Conservation (phyloP, 2,888 invertebrate genomes). For the Myathropa florea region DNA sequence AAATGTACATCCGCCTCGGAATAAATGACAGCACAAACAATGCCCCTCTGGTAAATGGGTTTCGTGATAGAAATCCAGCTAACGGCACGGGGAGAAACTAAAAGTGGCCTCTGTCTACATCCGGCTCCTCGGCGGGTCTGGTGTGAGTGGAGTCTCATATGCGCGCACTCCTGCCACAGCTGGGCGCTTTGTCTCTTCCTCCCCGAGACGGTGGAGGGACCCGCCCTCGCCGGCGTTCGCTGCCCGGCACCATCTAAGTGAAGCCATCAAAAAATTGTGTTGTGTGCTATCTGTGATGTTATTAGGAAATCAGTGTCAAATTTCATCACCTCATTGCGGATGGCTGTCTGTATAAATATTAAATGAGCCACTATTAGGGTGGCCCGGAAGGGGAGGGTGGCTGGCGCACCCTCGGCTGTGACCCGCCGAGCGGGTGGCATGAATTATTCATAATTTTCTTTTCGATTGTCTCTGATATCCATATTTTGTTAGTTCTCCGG, state of each 20-base stretch:
- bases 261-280: slow-evolving; percentile 36
- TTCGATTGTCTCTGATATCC: slow-evolving; percentile 20
- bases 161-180: not conserved
- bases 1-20: slow-evolving; percentile 62
- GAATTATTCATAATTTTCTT: slow-evolving; percentile 51
- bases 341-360: slow-evolving; percentile 48
- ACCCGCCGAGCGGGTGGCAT: not conserved
- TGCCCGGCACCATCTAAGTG: slow-evolving; percentile 32
- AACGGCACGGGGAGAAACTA: slow-evolving; percentile 41
- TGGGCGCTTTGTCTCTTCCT: not conserved
- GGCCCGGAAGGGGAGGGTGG: not conserved
- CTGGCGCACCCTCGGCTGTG: not conserved
- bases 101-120: slow-evolving; percentile 52
- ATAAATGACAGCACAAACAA: slow-evolving; percentile 63
- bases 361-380: slow-evolving; percentile 36
- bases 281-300: slow-evolving; percentile 39
- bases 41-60: slow-evolving; percentile 40
- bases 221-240: not conserved
- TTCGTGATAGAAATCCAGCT: slow-evolving; percentile 53
- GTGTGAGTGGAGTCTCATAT: slow-evolving; percentile 3
- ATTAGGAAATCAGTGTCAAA: slow-evolving; percentile 62
- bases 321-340: slow-evolving; percentile 57
- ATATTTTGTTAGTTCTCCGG: not conserved
- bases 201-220: not conserved
- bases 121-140: slow-evolving; percentile 10